Evolutionary conservation across 1,140 invertebrate species (phyloP).

Genomic region (Himalopsyche phryganea): DNA sequence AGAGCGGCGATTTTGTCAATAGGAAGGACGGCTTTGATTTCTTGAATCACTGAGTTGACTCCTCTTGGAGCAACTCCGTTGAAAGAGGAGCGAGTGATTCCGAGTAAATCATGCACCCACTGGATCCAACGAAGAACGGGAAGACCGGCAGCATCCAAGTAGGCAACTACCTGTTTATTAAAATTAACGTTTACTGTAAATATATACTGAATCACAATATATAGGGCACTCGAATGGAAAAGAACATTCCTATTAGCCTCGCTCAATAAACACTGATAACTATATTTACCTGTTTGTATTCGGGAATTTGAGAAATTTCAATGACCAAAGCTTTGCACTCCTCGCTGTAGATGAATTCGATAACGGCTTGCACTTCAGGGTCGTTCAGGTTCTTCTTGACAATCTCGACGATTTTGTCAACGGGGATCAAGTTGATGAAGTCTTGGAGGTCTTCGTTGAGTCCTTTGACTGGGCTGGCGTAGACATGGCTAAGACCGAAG

Average conservation of each 20-base stretch:
- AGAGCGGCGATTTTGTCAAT: conserved; percentile 4
- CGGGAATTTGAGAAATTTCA: conserved; percentile 4
- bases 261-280: too few relatives aligned
- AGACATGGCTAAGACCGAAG: conserved; percentile 5
- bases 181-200: too few relatives aligned
- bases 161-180: conserved; percentile 2
- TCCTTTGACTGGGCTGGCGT: neutral
- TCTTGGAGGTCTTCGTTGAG: conserved; percentile 4
- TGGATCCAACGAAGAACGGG: conserved; percentile 7
- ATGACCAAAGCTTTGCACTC: neutral
- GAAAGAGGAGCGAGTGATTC: neutral
- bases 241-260: too few relatives aligned
- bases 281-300: conserved; percentile 4
- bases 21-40: conserved; percentile 5
- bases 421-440: conserved; percentile 4
- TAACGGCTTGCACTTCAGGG: conserved; percentile 8
- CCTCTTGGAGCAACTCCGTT: neutral
- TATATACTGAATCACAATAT: too few relatives aligned
- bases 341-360: conserved; percentile 7
- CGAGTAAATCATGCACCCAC: conserved; percentile 1
- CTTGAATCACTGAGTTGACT: conserved; percentile 3
- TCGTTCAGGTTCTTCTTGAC: neutral
- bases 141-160: conserved; percentile 5
- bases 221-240: too few relatives aligned
- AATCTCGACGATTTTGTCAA: neutral